Evolutionary conservation across 2,113 vertebrate genomes (phyloP).

Genomic region (Hyla sarda): DNA sequence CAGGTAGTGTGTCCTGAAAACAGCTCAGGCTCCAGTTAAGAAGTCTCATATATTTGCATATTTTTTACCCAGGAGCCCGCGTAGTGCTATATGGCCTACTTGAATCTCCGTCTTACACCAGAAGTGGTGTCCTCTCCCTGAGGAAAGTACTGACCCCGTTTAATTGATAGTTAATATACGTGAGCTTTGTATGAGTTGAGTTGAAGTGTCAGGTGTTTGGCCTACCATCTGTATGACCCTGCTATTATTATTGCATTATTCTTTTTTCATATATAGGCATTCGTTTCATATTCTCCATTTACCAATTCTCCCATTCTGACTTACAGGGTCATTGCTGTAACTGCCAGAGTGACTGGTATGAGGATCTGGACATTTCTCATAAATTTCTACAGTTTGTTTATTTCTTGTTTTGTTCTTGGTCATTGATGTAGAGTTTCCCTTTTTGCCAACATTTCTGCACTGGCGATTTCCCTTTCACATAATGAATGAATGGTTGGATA

Average conservation of each 20-base stretch:
- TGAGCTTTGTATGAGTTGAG: no score
- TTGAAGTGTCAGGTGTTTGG: no score
- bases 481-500: constrained; percentile 28
- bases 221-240: no score
- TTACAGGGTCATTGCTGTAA: background rate
- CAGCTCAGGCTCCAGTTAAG: no score
- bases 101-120: no score
- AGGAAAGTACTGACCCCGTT: no score
- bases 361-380: background rate
- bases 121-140: no score
- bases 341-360: background rate
- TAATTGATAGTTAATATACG: no score
- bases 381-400: background rate
- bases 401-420: background rate
- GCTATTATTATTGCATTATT: background rate
- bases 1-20: no score
- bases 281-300: background rate
- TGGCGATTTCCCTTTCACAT: constrained; percentile 15
- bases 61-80: no score
- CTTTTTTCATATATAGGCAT: background rate
- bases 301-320: background rate
- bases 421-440: constrained; percentile 23
- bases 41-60: no score
- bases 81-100: no score
- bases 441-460: constrained; percentile 5